Evolutionary conservation across 1,140 invertebrate species (phyloP).

Genomic region (Bombyx mori): ASM3026992v2 NC_085111.1:4570001-4570500

Average conservation of each 20-base stretch:
- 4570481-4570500: conserved; percentile 50
- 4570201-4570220: conserved; percentile 28
- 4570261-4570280: conserved; percentile 10
- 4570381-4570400: conserved; percentile 53
- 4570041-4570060: conserved; percentile 55
- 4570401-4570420: conserved; percentile 56
- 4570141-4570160: conserved; percentile 5
- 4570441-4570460: conserved; percentile 56
- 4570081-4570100: conserved; percentile 27
- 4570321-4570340: conserved; percentile 50
- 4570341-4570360: conserved; percentile 64
- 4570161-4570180: conserved; percentile 3
- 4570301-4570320: conserved; percentile 64
- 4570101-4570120: conserved; percentile 10
- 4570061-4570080: conserved; percentile 39
- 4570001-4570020: conserved; percentile 69
- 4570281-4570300: conserved; percentile 51
- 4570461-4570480: conserved; percentile 65
- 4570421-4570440: conserved; percentile 65
- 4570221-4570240: conserved; percentile 25
- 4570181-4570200: conserved; percentile 18
- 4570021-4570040: conserved; percentile 52
- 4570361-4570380: conserved; percentile 59
- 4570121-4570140: conserved; percentile 5
- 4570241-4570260: conserved; percentile 8